These are phyloP conservation scores for Malurus cyaneus DNA, from an alignment of 2,113 vertebrate species.

Conservation along the genomic window DNA sequence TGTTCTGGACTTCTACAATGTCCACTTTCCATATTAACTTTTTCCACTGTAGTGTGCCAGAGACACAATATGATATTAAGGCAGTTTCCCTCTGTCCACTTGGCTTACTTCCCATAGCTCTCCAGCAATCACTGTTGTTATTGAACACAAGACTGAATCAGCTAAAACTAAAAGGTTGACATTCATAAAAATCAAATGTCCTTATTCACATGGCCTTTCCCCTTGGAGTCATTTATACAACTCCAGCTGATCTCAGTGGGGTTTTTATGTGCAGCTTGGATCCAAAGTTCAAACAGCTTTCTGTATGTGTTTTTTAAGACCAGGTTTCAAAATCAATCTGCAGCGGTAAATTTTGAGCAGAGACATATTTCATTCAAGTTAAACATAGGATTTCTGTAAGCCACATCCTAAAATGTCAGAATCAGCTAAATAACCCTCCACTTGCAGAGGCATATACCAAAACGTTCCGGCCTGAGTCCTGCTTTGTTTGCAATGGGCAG, in stretches of 20 bases:
- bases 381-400: background rate
- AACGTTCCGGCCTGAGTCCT: background rate
- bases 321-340: background rate
- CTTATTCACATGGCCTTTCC: background rate
- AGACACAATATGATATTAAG: slow-evolving; percentile 48
- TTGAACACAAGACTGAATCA: slow-evolving; percentile 32
- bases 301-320: background rate
- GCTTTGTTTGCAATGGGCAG: background rate
- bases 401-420: background rate
- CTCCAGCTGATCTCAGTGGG: background rate
- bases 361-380: background rate
- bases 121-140: slow-evolving; percentile 29
- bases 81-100: slow-evolving; percentile 53
- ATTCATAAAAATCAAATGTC: slow-evolving; percentile 2
- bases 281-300: background rate
- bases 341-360: background rate
- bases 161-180: slow-evolving; percentile 30
- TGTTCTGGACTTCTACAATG: slow-evolving; percentile 1
- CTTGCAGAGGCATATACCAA: background rate
- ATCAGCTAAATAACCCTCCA: background rate
- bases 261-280: background rate
- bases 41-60: slow-evolving; percentile 55
- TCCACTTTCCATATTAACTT: slow-evolving; percentile 32
- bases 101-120: slow-evolving; percentile 36
- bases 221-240: background rate